Percentiles rank a stretch among this genome's conserved stretches.
Conservation (phyloP, 53 echinoderm and acorn worm species). For the Apostichopus leukothele region DNA sequence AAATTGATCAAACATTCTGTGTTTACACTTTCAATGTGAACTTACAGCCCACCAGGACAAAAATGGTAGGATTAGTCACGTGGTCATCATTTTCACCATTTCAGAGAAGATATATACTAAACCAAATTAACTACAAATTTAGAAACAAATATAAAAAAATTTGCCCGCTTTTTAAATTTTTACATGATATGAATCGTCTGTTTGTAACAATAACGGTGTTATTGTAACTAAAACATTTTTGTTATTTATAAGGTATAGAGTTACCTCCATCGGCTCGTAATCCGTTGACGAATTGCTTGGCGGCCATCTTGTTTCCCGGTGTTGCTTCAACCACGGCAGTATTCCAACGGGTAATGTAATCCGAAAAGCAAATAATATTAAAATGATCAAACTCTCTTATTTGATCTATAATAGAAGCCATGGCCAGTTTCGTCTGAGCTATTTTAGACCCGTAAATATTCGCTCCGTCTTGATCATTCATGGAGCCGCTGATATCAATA, state of each 20-base stretch:
- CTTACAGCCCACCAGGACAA: too few relatives aligned
- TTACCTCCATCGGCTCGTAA: constrained; percentile 56
- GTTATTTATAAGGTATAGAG: neutral
- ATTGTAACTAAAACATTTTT: too few relatives aligned
- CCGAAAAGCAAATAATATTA: constrained; percentile 59
- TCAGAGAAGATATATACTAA: too few relatives aligned
- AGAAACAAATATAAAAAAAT: too few relatives aligned
- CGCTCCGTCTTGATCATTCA: constrained; percentile 48
- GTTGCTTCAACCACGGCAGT: constrained; percentile 43
- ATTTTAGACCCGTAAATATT: constrained; percentile 51
- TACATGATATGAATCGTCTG: too few relatives aligned
- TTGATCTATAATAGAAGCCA: constrained; percentile 73
- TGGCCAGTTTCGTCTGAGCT: constrained; percentile 70
- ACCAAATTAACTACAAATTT: too few relatives aligned
- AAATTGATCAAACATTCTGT: too few relatives aligned
- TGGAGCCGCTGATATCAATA: constrained; percentile 90
- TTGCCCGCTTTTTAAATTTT: too few relatives aligned
- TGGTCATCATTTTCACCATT: too few relatives aligned
- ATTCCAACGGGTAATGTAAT: constrained; percentile 22
- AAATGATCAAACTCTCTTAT: constrained; percentile 67
- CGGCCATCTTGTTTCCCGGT: constrained; percentile 31
- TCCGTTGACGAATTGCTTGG: constrained; percentile 36
- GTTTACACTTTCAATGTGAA: too few relatives aligned
- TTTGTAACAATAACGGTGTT: too few relatives aligned
- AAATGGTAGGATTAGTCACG: too few relatives aligned